Evolutionary conservation across 2,888 invertebrate genomes (phyloP).

Genomic region (Tachina grossa): DNA sequence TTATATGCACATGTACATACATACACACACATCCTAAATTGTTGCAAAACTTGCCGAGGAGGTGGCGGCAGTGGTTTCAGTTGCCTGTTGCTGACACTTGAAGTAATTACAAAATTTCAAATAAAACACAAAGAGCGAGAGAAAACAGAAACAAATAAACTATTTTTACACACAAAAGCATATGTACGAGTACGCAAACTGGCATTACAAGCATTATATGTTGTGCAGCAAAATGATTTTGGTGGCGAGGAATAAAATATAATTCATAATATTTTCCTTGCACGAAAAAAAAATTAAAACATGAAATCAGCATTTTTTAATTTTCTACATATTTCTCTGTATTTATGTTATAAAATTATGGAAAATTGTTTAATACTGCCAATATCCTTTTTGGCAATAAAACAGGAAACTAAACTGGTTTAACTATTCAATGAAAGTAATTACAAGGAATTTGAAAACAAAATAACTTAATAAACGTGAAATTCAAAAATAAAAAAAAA

Average conservation of each 20-base stretch:
- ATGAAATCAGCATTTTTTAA: neutral
- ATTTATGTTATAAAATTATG: neutral
- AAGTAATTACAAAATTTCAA: constrained; percentile 76
- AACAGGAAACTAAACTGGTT: neutral
- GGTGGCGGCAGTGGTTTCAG: constrained; percentile 37
- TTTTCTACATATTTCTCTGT: neutral
- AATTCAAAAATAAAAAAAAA: too few species aligned
- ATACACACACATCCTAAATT: neutral
- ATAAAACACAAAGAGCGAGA: constrained; percentile 32
- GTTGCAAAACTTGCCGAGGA: constrained; percentile 1
- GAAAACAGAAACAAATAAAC: constrained; percentile 42
- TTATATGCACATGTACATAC: neutral
- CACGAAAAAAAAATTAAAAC: neutral
- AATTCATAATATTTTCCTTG: constrained; percentile 25
- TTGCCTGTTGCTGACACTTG: constrained; percentile 75
- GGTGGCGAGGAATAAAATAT: neutral
- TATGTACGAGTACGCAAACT: neutral
- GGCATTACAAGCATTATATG: constrained; percentile 17
- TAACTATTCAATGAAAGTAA: constrained; percentile 12
- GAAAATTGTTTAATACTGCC: constrained; percentile 7
- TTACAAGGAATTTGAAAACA: neutral
- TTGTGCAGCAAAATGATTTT: neutral
- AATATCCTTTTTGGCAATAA: too few species aligned
- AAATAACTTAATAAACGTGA: neutral
- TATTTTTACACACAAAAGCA: constrained; percentile 7